These are phyloP conservation scores for Gallirallus australis DNA, from an alignment of 2,797 vertebrate genomes.

Conservation along the genomic window DNA sequence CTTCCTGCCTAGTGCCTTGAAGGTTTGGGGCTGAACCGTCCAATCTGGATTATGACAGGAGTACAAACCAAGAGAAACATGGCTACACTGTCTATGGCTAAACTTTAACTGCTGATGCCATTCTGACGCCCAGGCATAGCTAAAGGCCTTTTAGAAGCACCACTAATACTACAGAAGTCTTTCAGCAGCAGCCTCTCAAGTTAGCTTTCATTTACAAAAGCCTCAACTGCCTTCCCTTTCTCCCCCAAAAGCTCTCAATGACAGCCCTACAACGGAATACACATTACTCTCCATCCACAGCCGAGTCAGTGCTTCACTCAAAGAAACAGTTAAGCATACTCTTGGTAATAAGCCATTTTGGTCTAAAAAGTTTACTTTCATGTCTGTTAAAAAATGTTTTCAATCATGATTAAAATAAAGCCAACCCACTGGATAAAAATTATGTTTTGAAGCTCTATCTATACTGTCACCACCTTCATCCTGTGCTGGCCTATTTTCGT, in stretches of 20 bases:
- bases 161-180: background rate
- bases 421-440: background rate
- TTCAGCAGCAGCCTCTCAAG: background rate
- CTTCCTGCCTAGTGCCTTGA: background rate
- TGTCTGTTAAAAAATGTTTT: background rate
- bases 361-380: background rate
- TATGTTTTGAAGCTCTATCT: slow-evolving; percentile 11
- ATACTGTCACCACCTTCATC: background rate
- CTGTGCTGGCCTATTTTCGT: slow-evolving; percentile 25
- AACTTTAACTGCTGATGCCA: accelerated
- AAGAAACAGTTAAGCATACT: background rate
- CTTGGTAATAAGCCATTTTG: background rate
- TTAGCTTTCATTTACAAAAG: background rate
- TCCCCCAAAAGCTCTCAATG: background rate
- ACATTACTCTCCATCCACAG: background rate
- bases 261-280: background rate
- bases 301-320: background rate
- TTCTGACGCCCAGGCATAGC: background rate
- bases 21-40: background rate
- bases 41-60: background rate
- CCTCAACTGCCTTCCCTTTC: background rate
- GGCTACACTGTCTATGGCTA: background rate
- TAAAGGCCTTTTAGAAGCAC: background rate
- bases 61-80: background rate
- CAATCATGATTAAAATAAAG: slow-evolving; percentile 21